Evolutionary conservation across 2,888 invertebrate genomes (phyloP).

Genomic region (Brenthis daphne): DNA sequence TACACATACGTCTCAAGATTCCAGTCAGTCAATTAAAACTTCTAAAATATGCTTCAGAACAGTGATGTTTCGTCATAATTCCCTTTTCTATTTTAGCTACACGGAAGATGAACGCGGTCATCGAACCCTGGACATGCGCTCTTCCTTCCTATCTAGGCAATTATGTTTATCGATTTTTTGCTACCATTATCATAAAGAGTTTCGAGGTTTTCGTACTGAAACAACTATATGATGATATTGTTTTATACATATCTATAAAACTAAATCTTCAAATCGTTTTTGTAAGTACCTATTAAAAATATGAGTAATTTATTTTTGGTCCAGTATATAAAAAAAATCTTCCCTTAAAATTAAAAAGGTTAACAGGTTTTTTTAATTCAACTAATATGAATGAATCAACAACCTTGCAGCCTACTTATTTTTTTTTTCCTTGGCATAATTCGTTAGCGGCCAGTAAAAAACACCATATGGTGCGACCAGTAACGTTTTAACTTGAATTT

Average conservation of each 20-base stretch:
- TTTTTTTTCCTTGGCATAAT: background rate
- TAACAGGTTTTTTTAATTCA: background rate
- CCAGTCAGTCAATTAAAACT: conserved; percentile 29
- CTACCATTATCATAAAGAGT: conserved; percentile 23
- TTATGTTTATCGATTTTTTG: conserved; percentile 47
- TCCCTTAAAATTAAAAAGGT: no score
- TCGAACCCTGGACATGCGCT: conserved; percentile 53
- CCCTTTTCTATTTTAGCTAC: conserved; percentile 54
- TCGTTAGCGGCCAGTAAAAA: conserved; percentile 9
- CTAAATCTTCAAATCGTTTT: no score
- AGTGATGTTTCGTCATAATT: conserved; percentile 41
- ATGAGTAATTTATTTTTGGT: no score
- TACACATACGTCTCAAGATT: conserved; percentile 29
- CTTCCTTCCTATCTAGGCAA: conserved; percentile 46
- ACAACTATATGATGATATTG: background rate
- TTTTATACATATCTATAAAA: no score
- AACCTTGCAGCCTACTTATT: background rate
- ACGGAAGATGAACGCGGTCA: conserved; percentile 62
- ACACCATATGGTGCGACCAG: conserved; percentile 22
- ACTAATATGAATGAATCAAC: background rate
- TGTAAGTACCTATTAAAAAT: no score
- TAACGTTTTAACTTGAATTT: conserved; percentile 45
- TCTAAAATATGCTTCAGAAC: conserved; percentile 27
- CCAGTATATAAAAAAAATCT: no score
- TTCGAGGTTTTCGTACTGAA: conserved; percentile 21